Conservation (phyloP, 2,113 vertebrate genomes). For the Rafetus swinhoei region DNA sequence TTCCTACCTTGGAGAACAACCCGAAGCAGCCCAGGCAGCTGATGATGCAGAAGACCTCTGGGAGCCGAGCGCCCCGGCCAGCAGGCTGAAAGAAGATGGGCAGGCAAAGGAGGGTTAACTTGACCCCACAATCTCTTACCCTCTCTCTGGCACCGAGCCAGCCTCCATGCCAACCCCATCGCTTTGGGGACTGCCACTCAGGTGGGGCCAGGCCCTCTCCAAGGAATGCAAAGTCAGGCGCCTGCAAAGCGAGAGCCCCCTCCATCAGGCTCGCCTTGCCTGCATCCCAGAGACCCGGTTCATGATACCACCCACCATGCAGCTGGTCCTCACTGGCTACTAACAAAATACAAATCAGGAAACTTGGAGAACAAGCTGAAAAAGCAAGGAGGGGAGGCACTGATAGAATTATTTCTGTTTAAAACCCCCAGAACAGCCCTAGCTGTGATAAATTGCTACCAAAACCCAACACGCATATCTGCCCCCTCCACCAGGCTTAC, state of each 20-base stretch:
- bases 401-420: too few species aligned
- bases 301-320: too few species aligned
- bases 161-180: too few species aligned
- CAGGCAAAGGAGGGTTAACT: not conserved
- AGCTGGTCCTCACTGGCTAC: not conserved
- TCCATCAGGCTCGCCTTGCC: too few species aligned
- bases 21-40: conserved; percentile 94
- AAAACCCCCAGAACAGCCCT: too few species aligned
- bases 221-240: not conserved
- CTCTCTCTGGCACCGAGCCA: not conserved
- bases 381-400: not conserved
- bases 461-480: too few species aligned
- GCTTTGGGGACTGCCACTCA: not conserved
- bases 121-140: not conserved
- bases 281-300: too few species aligned
- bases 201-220: not conserved
- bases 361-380: not conserved
- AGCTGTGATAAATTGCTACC: too few species aligned
- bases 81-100: conserved; percentile 79
- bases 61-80: conserved; percentile 87
- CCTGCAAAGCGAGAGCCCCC: too few species aligned
- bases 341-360: not conserved
- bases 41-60: conserved; percentile 96
- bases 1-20: conserved; percentile 91
- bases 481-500: too few species aligned